Evolutionary conservation across 2,113 vertebrate species (phyloP).

Genomic region (Desmodus rotundus): DNA sequence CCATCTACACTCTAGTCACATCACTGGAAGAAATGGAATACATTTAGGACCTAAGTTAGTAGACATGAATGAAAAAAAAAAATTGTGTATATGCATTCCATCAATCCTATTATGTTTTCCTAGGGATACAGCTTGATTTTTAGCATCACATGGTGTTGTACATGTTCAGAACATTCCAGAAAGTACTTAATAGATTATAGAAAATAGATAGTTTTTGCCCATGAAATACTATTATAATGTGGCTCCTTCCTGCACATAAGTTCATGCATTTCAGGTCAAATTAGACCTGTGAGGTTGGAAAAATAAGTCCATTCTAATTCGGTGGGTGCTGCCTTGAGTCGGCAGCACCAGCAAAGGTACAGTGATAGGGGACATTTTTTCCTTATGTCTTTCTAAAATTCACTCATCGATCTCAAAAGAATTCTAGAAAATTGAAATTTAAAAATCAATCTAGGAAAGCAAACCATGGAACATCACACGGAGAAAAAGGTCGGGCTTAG

Average conservation of each 20-base stretch:
- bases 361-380: background rate
- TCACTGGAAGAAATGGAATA: background rate
- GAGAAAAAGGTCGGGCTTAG: background rate
- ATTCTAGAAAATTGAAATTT: slow-evolving; percentile 45
- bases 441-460: slow-evolving; percentile 26
- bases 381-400: background rate
- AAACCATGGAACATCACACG: background rate
- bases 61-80: background rate
- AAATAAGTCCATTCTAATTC: slow-evolving; percentile 5
- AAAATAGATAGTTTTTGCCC: background rate
- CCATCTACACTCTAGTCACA: background rate
- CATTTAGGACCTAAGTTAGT: background rate
- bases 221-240: background rate
- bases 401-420: background rate
- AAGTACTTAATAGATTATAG: background rate
- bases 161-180: background rate
- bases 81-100: background rate
- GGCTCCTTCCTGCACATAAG: background rate
- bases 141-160: background rate
- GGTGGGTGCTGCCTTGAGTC: background rate
- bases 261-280: background rate
- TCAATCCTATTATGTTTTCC: background rate
- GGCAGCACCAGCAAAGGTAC: background rate
- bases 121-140: background rate
- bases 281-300: background rate